These are phyloP conservation scores for Vultur gryphus DNA, from an alignment of 2,797 vertebrate species.

Conservation along the genomic window DNA sequence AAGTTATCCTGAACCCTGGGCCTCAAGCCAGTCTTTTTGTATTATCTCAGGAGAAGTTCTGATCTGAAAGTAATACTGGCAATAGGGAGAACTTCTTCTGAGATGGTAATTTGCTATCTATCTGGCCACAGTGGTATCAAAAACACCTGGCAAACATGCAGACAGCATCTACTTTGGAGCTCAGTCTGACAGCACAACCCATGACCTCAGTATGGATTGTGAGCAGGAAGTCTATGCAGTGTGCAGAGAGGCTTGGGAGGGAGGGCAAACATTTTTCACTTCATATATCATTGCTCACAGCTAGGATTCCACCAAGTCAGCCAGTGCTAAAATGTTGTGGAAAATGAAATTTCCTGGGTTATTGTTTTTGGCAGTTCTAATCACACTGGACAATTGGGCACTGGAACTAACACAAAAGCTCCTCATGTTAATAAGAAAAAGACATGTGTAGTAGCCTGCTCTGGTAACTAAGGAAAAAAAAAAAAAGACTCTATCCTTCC, in stretches of 20 bases:
- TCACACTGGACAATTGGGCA: slow-evolving; percentile 1
- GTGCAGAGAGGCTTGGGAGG: slow-evolving; percentile 9
- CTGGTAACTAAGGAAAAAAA: background rate
- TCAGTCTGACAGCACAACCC: background rate
- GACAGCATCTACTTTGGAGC: background rate
- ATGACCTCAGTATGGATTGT: background rate
- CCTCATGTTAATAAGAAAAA: slow-evolving; percentile 23
- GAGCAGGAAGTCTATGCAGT: background rate
- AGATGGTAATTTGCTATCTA: background rate
- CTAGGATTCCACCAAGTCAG: slow-evolving; percentile 40
- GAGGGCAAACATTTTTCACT: slow-evolving; percentile 39
- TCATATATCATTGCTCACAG: slow-evolving; percentile 49
- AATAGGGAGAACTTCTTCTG: background rate
- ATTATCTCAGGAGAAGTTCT: background rate
- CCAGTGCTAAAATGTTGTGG: slow-evolving; percentile 43
- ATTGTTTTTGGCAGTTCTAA: slow-evolving; percentile 38
- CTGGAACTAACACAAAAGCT: slow-evolving; percentile 32
- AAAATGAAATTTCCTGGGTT: slow-evolving; percentile 56
- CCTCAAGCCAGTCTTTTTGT: background rate
- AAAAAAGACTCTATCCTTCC: background rate
- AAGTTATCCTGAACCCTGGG: background rate
- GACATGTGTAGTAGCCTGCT: background rate
- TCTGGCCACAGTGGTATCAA: background rate
- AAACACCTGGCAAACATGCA: background rate
- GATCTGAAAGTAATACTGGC: background rate